Percentiles rank a stretch among this genome's conserved stretches.
phyloP scores from a whole-genome alignment of 2,888 invertebrate genomes.

The Hirtodrosophila confusa region DNA sequence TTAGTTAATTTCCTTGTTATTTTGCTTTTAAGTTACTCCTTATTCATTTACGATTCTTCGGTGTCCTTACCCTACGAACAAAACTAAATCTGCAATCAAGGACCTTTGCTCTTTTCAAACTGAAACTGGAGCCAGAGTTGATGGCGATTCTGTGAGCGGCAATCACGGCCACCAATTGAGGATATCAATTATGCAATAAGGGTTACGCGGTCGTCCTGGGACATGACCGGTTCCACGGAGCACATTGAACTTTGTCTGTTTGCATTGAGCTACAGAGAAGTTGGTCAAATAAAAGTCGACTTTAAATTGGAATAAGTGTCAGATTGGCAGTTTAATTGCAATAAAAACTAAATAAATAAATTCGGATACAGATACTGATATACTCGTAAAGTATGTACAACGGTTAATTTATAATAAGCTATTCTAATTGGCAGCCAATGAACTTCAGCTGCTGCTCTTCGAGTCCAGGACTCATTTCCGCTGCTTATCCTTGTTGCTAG shows the following conservation, averaged over 20 bases:
- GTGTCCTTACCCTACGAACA: too few relatives aligned
- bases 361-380: constrained; percentile 17
- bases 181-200: constrained; percentile 65
- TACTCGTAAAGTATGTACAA: not conserved
- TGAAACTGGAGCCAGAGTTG: constrained; percentile 3
- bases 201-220: constrained; percentile 53
- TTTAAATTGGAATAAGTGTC: constrained; percentile 18
- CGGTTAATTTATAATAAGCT: not conserved
- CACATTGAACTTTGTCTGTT: constrained; percentile 65
- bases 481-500: constrained; percentile 64
- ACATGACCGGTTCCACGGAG: constrained; percentile 27
- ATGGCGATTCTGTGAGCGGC: constrained; percentile 12
- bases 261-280: constrained; percentile 3
- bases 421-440: too few relatives aligned
- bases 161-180: constrained; percentile 37
- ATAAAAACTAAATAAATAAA: constrained; percentile 26
- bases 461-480: not conserved
- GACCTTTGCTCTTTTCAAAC: constrained; percentile 19
- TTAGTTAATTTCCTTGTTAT: too few relatives aligned
- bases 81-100: not conserved
- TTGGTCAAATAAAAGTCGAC: constrained; percentile 29
- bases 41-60: too few relatives aligned
- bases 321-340: constrained; percentile 20
- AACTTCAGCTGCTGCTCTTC: not conserved
- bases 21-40: too few relatives aligned